Base-by-base conservation (phyloP, 2,113 vertebrate species). In the Corythornis madagascariensis region DNA sequence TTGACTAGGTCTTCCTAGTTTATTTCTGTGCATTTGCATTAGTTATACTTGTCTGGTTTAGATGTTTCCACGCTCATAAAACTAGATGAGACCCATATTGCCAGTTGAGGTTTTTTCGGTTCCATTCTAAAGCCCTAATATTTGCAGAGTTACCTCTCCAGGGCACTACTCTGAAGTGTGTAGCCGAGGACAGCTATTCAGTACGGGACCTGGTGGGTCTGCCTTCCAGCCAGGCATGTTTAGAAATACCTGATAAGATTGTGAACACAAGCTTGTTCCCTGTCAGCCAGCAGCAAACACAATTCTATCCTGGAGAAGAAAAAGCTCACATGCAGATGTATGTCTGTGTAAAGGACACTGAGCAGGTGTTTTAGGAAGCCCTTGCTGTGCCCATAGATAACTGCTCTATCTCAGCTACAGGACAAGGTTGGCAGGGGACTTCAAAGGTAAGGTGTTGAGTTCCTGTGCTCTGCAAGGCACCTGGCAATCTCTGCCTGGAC, bases 121-220 rank as follows among this genome's bases (percentile, higher is more conserved):
- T 84, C 29, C 26, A 22, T 48, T 86, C 61, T 78, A 50, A 84
- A 75, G 16, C 52, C 25, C 25, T 40, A 63, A 42, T 85, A 79
- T 65, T 91, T 91, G 52, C 50, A 73, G 48, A 66, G 61, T 42
- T 85, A 7, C 28, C 10, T 73, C 25, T 52, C 25, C 38, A 55
- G 65, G 66, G 16, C n/a, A 33, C 19, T n/a, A 40, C 42, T 48
- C 43, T 26, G 0, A 74, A 21, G 17, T 1, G 1, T 1, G 1
- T 13, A 45, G 61, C 40, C 33, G 73, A 57, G 85, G 55, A 29
- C 13, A 29, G 47, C 60, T 56, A 8, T 25, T 57, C 19, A 33
- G 22, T 4, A 0, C 7, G 22, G 26, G 25, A 29, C 8, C 18
- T 12, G 15, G 13, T n/a, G 33, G 60, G 33, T 42, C 28, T 55